phyloP scores from a whole-genome alignment of 1,140 invertebrate genomes.

The Drosophila mauritiana region DNA sequence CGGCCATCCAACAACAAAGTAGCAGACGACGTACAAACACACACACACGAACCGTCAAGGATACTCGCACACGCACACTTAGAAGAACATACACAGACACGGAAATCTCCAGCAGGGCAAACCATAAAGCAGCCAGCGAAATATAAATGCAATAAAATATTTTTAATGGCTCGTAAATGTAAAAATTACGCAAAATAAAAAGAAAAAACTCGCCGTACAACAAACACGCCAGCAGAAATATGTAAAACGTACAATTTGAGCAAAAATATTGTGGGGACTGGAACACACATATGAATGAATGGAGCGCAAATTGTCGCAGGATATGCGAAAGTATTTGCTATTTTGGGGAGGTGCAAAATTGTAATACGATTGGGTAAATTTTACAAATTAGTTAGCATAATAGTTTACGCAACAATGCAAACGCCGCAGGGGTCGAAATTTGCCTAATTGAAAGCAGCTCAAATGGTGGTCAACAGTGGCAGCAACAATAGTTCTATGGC shows the following conservation, averaged over 20 bases:
- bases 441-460: constrained; percentile 64
- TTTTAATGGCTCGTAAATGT: constrained; percentile 77
- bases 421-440: constrained; percentile 58
- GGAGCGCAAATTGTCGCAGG: constrained; percentile 53
- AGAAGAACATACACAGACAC: constrained; percentile 31
- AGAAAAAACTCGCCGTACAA: constrained; percentile 9
- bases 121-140: constrained; percentile 71
- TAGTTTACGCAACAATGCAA: constrained; percentile 53
- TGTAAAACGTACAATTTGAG: constrained; percentile 12
- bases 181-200: constrained; percentile 70
- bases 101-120: constrained; percentile 64
- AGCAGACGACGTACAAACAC: constrained; percentile 18
- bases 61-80: constrained; percentile 17
- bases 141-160: constrained; percentile 78
- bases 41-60: constrained; percentile 8
- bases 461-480: constrained; percentile 34
- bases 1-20: constrained; percentile 50
- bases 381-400: constrained; percentile 65
- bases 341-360: constrained; percentile 7
- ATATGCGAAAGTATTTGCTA: constrained; percentile 16
- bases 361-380: constrained; percentile 52
- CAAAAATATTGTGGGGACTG: background rate
- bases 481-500: constrained; percentile 5
- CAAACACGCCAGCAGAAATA: constrained; percentile 16
- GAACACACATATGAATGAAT: constrained; percentile 12